A percentile compares a stretch with the other conserved stretches of the same genome.
These are phyloP conservation scores for Synergus laeviventris DNA, from an alignment of 2,888 invertebrate species.

Conservation along the genomic window DNA sequence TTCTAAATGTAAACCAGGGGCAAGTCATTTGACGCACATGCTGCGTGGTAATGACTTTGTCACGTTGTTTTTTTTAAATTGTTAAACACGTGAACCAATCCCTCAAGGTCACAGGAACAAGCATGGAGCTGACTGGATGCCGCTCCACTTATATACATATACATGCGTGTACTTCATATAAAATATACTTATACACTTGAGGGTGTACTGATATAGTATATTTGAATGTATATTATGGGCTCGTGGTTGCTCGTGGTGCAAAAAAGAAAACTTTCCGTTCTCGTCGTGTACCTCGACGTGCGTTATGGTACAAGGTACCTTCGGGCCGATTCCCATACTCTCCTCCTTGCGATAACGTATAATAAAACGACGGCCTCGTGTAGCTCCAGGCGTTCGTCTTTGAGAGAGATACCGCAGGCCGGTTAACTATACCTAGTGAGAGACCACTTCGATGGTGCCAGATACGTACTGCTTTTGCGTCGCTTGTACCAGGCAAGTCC, in stretches of 20 bases:
- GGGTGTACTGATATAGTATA: conserved; percentile 12
- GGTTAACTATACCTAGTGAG: conserved; percentile 53
- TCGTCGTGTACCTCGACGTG: conserved; percentile 62
- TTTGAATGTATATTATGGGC: conserved; percentile 31
- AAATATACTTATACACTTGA: conserved; percentile 18
- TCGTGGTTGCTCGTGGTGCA: conserved; percentile 49
- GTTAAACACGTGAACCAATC: conserved; percentile 17
- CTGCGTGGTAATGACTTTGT: neutral
- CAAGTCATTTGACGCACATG: neutral
- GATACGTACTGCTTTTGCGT: conserved; percentile 46
- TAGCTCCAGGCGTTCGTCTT: conserved; percentile 71
- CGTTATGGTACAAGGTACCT: conserved; percentile 66
- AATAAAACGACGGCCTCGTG: conserved; percentile 72
- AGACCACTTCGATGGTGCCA: conserved; percentile 51
- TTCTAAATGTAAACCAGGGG: too few relatives aligned
- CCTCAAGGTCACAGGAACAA: conserved; percentile 20
- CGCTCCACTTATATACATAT: neutral
- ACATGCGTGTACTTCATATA: neutral
- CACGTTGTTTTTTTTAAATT: conserved; percentile 23
- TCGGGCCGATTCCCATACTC: conserved; percentile 71
- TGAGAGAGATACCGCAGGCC: conserved; percentile 58
- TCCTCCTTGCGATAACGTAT: conserved; percentile 73
- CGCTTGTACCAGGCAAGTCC: conserved; percentile 23
- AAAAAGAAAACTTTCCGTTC: conserved; percentile 50
- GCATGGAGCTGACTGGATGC: neutral